Evolutionary conservation across 2,888 invertebrate species (phyloP), one percentile per base, ranked within the genome.

Genomic region (Gastracanthus pulcherrimus): DNA sequence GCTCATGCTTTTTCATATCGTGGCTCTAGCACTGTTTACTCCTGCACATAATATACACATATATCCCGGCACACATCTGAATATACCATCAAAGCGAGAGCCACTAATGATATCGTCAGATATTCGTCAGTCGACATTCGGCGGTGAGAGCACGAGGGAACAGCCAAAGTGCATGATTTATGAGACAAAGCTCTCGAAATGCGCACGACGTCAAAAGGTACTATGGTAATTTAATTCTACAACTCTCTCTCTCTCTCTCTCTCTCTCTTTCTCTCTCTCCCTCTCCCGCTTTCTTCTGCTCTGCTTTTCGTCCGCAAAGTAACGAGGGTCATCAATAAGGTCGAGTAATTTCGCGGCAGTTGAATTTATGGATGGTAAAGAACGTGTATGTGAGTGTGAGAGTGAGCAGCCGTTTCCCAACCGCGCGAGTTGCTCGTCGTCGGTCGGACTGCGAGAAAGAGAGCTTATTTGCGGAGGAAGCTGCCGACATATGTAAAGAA

Each of bases 301-400:
- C 29, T 64, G 41, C 48, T 2, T 19, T 38, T 16, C 0, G 36
- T 36, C 34, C 36, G 48, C 41, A 29, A 34, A 64, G 48, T 77
- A 80, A 80, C 48, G 78, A 81, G 45, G 41, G 60, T 79, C 72
- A 72, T 81, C 76, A 81, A 83, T 83, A 81, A 83, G 31, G 34
- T 1, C 45, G 71, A 72, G 60, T 81, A 78, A 81, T 83, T 81
- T 79, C 36, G 45, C 29, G 29, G 23, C 55, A 34, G 69, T 26
- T 69, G 36, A 48, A 80, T 77, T 74, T 80, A 77, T 77, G 76
- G 64, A 62, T 62, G 45, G 64, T n/a, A 55, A 81, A 79, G 41
- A 66, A 70, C 26, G 9, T 31, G 38, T n/a, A 48, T 13, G 9
- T 4, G 16, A 7, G 9, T 23, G 51, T n/a, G 23, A 23, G 55